Evolutionary conservation across 92 coral and sea anemone genomes (phyloP).

Genomic region (Parazoanthus atlanticus): DNA sequence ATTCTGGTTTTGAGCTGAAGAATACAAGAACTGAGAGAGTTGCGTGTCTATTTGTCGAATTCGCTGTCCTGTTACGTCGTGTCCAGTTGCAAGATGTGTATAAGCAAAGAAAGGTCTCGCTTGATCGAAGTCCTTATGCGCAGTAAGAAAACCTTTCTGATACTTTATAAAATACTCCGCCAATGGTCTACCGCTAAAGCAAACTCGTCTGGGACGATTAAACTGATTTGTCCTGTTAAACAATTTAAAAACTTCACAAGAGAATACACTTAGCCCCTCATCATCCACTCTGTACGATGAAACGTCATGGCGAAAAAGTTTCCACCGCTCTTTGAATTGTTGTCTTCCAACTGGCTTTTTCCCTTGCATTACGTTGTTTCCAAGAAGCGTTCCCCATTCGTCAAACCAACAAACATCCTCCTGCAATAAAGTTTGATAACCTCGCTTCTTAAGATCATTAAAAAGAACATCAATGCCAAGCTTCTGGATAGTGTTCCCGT

Average conservation of each 20-base stretch:
- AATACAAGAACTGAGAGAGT: conserved; percentile 9
- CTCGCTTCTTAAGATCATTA: conserved; percentile 49
- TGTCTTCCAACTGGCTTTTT: conserved; percentile 23
- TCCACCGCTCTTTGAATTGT: conserved; percentile 59
- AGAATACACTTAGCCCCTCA: conserved; percentile 61
- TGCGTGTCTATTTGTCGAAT: conserved; percentile 56
- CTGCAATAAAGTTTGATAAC: conserved; percentile 66
- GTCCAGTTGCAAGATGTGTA: conserved; percentile 89
- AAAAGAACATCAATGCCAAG: conserved; percentile 56
- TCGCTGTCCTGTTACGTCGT: conserved; percentile 85
- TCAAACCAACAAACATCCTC: conserved; percentile 79
- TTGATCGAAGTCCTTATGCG: conserved; percentile 14
- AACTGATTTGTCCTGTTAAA: conserved; percentile 49
- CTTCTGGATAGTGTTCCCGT: conserved; percentile 10
- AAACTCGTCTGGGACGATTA: conserved; percentile 53
- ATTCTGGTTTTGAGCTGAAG: conserved; percentile 38
- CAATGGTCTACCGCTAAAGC: conserved; percentile 78
- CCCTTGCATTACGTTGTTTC: conserved; percentile 46
- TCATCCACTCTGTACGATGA: conserved; percentile 51
- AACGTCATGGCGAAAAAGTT: conserved; percentile 22
- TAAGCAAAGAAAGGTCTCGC: conserved; percentile 65
- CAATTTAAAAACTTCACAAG: conserved; percentile 58
- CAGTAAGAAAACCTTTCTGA: conserved; percentile 54
- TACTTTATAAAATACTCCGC: conserved; percentile 83
- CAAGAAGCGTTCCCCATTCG: conserved; percentile 62